These are phyloP conservation scores for Empis stercorea DNA, from an alignment of 2,888 invertebrate species.

Conservation along the genomic window DNA sequence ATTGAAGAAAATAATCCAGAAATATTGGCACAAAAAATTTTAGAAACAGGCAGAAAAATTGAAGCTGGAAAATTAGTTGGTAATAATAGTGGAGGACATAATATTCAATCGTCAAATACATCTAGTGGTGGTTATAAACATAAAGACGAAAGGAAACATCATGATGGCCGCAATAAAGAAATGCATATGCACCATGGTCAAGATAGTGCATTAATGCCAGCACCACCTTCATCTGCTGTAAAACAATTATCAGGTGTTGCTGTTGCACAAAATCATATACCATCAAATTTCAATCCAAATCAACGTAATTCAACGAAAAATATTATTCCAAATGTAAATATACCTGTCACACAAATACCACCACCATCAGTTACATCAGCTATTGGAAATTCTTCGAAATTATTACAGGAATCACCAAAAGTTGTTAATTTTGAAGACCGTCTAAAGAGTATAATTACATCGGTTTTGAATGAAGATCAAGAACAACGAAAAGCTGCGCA, in stretches of 20 bases:
- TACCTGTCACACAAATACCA: too few relatives aligned
- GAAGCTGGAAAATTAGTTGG: slow-evolving; percentile 60
- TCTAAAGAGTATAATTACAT: slow-evolving; percentile 73
- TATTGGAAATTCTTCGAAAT: slow-evolving; percentile 12
- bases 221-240: slow-evolving; percentile 19
- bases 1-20: slow-evolving; percentile 89
- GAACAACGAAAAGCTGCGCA: slow-evolving; percentile 34
- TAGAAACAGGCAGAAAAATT: slow-evolving; percentile 79
- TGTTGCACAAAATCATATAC: slow-evolving; percentile 1
- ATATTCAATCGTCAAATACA: slow-evolving; percentile 20
- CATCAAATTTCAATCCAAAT: not conserved
- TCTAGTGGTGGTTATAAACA: slow-evolving; percentile 28
- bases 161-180: slow-evolving; percentile 4
- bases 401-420: slow-evolving; percentile 56
- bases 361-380: slow-evolving; percentile 17
- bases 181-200: slow-evolving; percentile 12
- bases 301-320: not conserved
- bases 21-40: slow-evolving; percentile 75
- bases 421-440: slow-evolving; percentile 83
- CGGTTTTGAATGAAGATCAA: slow-evolving; percentile 76
- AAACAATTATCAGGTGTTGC: slow-evolving; percentile 1
- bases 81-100: slow-evolving; percentile 9
- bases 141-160: slow-evolving; percentile 34
- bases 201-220: slow-evolving; percentile 34
- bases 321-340: not conserved